Base-by-base conservation (phyloP, 2,797 vertebrate species). In the Onychomys torridus region DNA sequence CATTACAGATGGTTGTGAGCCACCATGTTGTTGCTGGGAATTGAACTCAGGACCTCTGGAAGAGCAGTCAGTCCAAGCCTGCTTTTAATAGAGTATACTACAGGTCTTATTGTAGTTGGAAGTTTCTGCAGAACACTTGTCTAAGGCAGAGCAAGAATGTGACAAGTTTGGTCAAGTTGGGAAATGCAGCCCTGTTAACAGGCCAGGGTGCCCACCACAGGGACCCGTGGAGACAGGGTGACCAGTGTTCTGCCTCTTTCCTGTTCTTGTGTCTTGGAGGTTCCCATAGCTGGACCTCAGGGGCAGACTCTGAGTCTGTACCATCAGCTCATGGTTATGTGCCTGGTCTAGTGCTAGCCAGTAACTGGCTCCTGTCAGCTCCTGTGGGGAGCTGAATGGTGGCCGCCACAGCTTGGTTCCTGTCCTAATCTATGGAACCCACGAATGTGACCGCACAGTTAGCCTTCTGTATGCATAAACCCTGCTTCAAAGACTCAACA, bases 301-400 rank as follows among this genome's bases (percentile, higher is more conserved):
- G 40, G 5, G 3, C 5, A 23, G 6, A 32, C 73, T 37, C 87
- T 34, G 5, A 2, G 7, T 1, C 23, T 29, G 0, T 0, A 5
- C 4, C 5, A 6, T 65, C 0, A 1, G 40, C 17, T 13, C 37
- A 3, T 65, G 0, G n/a, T 40, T 34, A 0, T 0, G 17, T 21
- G 34, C 71, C 81, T 65, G 23, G 34, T 52, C 85, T 34, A 13
- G 59, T 29, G 34, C 12, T 21, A 49, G 57, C 52, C 14, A 3
- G 0, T 10, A 14, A 0, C 1, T 6, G 29, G 6, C 13, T 46
- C 12, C 0, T 23, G 0, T 10, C 11, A 61, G 34, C 43, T 23
- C n/a, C 59, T 6, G 7, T 9, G 4, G 40, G 29, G 32, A 63
- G 88, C 29, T 29, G 32, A 89, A 29, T 29, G 57, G 63, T 16